phyloP scores from a whole-genome alignment of 2,113 vertebrate genomes.

The Rhineura floridana region DNA sequence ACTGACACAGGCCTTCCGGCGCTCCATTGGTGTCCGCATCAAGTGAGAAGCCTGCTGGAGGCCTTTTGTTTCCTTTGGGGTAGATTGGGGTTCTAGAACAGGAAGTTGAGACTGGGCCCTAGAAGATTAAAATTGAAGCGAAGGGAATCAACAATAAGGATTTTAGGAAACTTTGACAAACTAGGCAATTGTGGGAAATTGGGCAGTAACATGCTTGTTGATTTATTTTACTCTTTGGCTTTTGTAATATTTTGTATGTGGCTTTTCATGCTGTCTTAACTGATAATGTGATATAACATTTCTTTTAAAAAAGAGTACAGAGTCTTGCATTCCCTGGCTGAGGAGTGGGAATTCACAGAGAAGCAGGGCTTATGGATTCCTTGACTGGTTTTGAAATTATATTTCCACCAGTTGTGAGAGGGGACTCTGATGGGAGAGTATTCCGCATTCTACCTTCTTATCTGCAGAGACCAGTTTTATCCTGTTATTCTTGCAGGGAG shows the following conservation, averaged over 20 bases:
- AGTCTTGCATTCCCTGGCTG: background rate
- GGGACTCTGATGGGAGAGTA: background rate
- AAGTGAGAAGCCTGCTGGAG: constrained; percentile 76
- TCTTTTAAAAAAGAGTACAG: background rate
- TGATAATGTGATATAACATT: background rate
- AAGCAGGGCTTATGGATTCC: background rate
- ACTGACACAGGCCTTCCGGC: constrained; percentile 89
- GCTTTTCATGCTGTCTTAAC: background rate
- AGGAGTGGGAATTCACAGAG: background rate
- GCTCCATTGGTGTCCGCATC: constrained; percentile 92
- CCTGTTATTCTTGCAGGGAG: constrained; percentile 74
- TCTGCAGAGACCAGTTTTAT: background rate
- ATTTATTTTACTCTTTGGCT: background rate
- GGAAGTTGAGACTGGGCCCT: background rate
- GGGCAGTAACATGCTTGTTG: background rate
- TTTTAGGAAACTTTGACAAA: background rate
- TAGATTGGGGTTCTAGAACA: background rate
- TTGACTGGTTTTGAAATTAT: background rate
- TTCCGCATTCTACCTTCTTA: background rate
- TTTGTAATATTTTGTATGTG: background rate
- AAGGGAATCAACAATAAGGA: background rate
- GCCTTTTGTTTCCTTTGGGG: background rate
- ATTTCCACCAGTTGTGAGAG: background rate
- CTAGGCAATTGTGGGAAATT: background rate
- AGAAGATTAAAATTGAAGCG: background rate